Conservation (phyloP, 2,797 vertebrate genomes). For the Tragopan temminckii region DNA sequence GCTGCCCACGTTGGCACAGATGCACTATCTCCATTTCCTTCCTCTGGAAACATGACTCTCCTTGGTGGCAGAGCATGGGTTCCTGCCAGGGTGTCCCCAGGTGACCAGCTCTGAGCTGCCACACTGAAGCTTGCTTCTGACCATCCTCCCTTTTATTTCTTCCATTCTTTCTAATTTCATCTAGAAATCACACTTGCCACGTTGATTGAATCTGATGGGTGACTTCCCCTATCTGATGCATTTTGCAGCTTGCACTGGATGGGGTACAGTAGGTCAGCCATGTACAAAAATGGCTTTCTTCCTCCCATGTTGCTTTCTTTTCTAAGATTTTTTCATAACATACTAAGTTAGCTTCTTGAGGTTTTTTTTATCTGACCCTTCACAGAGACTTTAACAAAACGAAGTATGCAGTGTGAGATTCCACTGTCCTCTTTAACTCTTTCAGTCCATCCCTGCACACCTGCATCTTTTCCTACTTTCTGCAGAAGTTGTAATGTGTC, state of each 20-base stretch:
- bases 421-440: neutral
- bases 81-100: neutral
- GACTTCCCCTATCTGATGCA: neutral
- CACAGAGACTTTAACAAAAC: neutral
- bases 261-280: fast-evolving
- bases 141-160: neutral
- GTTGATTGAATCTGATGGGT: neutral
- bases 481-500: neutral
- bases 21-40: slow-evolving; percentile 16
- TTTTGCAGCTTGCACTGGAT: neutral
- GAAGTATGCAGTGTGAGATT: neutral
- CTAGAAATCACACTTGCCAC: neutral
- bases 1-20: neutral
- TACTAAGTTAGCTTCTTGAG: neutral
- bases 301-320: fast-evolving
- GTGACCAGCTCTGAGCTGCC: neutral
- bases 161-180: neutral
- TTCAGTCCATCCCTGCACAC: neutral
- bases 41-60: slow-evolving; percentile 37
- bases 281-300: neutral
- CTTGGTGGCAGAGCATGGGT: neutral
- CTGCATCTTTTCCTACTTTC: neutral
- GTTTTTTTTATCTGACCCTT: neutral
- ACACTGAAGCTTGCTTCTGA: neutral
- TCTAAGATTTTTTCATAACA: neutral